Conservation (phyloP, 2,888 invertebrate species). For the Apodemia mormo region DNA sequence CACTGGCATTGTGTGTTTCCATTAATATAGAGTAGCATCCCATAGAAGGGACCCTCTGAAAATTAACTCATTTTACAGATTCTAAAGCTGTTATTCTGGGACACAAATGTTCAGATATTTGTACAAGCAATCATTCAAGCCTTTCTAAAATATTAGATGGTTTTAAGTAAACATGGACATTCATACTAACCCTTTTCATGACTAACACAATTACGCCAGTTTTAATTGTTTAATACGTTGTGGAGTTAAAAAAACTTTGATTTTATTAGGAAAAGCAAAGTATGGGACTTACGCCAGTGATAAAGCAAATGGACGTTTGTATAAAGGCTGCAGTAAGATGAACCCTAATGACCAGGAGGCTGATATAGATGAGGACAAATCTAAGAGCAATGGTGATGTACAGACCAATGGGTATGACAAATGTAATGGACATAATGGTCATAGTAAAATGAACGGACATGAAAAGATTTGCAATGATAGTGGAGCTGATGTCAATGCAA, state of each 20-base stretch:
- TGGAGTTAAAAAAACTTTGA: slow-evolving; percentile 59
- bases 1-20: slow-evolving; percentile 48
- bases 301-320: slow-evolving; percentile 9
- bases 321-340: slow-evolving; percentile 7
- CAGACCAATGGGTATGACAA: slow-evolving; percentile 34
- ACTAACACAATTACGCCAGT: slow-evolving; percentile 73
- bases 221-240: slow-evolving; percentile 42
- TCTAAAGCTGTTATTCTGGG: slow-evolving; percentile 57
- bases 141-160: slow-evolving; percentile 52
- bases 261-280: slow-evolving; percentile 68
- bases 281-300: slow-evolving; percentile 29
- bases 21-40: slow-evolving; percentile 38
- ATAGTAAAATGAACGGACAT: slow-evolving; percentile 40
- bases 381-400: slow-evolving; percentile 42
- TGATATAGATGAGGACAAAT: slow-evolving; percentile 39
- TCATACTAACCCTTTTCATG: slow-evolving; percentile 43
- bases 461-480: slow-evolving; percentile 28
- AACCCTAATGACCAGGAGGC: background rate
- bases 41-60: slow-evolving; percentile 34
- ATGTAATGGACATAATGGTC: slow-evolving; percentile 46
- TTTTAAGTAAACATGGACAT: slow-evolving; percentile 40
- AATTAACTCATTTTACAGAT: slow-evolving; percentile 69
- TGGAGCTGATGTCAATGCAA: slow-evolving; percentile 40
- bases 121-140: slow-evolving; percentile 57
- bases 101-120: slow-evolving; percentile 55